These are phyloP conservation scores for Sebastes schlegelii DNA, from an alignment of 2,113 vertebrate species.

Conservation along the genomic window DNA sequence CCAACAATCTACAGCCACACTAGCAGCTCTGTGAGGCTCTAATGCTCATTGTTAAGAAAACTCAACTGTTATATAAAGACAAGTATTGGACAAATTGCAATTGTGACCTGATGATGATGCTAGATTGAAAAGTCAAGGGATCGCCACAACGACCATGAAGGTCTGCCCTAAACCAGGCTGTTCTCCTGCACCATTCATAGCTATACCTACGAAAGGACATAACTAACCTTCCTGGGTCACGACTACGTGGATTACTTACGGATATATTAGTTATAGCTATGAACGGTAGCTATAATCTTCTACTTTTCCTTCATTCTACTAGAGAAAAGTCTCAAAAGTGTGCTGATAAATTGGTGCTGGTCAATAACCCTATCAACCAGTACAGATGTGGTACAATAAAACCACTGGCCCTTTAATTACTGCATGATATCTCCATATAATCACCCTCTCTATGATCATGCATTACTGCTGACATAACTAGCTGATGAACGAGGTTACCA, in stretches of 20 bases:
- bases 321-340: not conserved
- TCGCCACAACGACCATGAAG: no score
- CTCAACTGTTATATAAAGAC: not conserved
- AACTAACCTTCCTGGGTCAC: no score
- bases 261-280: no score
- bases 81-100: not conserved
- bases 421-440: slow-evolving; percentile 4
- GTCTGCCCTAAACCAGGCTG: no score
- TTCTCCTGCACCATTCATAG: no score
- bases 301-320: not conserved
- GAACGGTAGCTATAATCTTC: no score
- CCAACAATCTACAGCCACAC: not conserved
- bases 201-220: no score
- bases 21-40: not conserved
- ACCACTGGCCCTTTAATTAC: slow-evolving; percentile 1
- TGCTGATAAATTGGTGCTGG: not conserved
- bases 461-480: slow-evolving; percentile 18
- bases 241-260: no score
- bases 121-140: no score
- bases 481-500: slow-evolving; percentile 59
- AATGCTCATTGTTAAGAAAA: not conserved
- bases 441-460: slow-evolving; percentile 16
- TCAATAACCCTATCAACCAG: not conserved
- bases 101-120: no score
- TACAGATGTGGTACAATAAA: not conserved